Evolutionary conservation across 2,888 invertebrate genomes (phyloP), one percentile per base, ranked within the genome.

Genomic region (Lottia scabra): DNA sequence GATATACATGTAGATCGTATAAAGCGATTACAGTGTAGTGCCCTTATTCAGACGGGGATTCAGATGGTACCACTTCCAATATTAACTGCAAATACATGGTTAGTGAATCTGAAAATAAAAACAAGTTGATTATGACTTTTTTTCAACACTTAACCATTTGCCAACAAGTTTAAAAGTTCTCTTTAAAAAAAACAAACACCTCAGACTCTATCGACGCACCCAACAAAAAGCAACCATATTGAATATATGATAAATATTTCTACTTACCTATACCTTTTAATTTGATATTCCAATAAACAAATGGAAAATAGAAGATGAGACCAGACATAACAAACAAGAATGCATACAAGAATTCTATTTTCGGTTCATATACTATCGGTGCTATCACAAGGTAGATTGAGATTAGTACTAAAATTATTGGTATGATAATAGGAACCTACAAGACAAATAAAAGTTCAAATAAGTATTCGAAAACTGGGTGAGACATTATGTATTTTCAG

Each of bases 301-400:
- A 96, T 72, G 97, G 97, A 86, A 97, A 91, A 91, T 98, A 98
- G 89, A 98, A 94, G 81, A 97, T 91, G 89, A 96, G 92, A 76
- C 98, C 97, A 76, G 94, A 93, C 69, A 95, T 91, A 85, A 98
- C 96, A 91, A 98, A 98, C 70, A 93, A 91, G 76, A 94, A 92
- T 68, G 97, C 97, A 90, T 98, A 98, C 85, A 98, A 91, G 90
- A 97, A 97, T 91, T 97, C 97, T 90, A 97, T 94, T 88, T 95
- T 94, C 45, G 97, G 97, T 84, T 95, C 93, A 89, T 97, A 95
- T 79, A 97, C 92, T 83, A 98, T 97, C 62, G 98, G 97, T 75
- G 95, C 97, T 82, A 96, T 93, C 86, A 98, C 95, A 91, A 98
- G 93, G 92, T 97, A 98, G 84, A 94, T 90, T 69, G 97, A 97